Evolutionary conservation across 2,888 invertebrate species (phyloP), one percentile per base, ranked within the genome.

Genomic region (Patella ulyssiponensis): DNA sequence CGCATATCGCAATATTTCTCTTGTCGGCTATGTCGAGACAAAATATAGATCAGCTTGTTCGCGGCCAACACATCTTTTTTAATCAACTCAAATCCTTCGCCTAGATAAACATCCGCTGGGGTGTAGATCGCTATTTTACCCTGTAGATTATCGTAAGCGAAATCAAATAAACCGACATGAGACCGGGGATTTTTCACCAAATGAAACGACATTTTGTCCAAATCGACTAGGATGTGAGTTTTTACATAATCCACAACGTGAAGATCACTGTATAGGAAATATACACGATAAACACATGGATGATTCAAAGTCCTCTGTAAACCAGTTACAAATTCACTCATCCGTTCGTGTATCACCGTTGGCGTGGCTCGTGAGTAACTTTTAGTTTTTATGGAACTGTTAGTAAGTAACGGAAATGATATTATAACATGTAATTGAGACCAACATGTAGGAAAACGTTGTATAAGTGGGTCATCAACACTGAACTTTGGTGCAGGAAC

Each of bases 1-100:
- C 33, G 14, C 77, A 77, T 77, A 72, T 77, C 73, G 51, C 77
- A 77, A 12, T 52, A 14, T 7, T 15, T 72, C 52, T 77, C 77
- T 14, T 64, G n/a, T 52, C 58, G 54, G 9, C 77, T 73, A 44
- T 77, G 77, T 51, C 77, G 53, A 5, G 73, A 73, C 23, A 77
- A 11, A 20, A 73, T 73, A 53, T 77, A 77, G 23, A 77, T 72
- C 20, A 73, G 7, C 52, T 64, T 72, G 15, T 73, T 52, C 27
- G 53, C 56, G 52, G 27, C 44, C 1, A 73, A 58, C 15, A 33
- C n/a, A 17, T 58, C 53, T 33, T 51, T 23, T 33, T 73, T 69
- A 53, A 77, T 15, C n/a, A 58, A 23, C 17, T 77, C 58, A 53
- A 77, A 77, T 3, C 77, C 77, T n/a, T 52, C 58, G 17, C 53